A percentile compares a stretch with the other conserved stretches of the same genome.
Conservation (phyloP, 1,140 invertebrate genomes). For the Brachionus manjavacas region DNA sequence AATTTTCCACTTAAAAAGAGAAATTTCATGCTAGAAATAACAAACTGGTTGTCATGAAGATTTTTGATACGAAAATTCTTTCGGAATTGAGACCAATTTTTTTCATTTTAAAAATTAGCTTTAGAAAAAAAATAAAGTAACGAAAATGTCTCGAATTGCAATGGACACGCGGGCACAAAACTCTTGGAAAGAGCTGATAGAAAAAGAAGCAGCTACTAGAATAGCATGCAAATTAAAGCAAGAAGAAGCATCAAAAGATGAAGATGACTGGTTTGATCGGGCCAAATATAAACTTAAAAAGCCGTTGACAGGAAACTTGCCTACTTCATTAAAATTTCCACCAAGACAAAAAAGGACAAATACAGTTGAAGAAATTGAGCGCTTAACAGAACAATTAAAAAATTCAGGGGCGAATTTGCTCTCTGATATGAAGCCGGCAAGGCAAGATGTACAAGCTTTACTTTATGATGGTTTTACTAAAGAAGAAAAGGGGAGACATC, state of each 20-base stretch:
- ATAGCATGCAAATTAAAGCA: slow-evolving; percentile 33
- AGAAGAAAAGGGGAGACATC: slow-evolving; percentile 43
- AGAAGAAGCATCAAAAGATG: slow-evolving; percentile 9
- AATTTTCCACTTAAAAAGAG: slow-evolving; percentile 22
- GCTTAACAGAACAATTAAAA: slow-evolving; percentile 18
- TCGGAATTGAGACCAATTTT: background rate
- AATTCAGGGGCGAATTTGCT: background rate
- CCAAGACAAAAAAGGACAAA: slow-evolving; percentile 10
- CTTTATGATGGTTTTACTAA: slow-evolving; percentile 44
- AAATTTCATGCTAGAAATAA: slow-evolving; percentile 27
- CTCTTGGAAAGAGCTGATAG: slow-evolving; percentile 43
- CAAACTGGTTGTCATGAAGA: slow-evolving; percentile 23
- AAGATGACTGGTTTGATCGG: slow-evolving; percentile 30
- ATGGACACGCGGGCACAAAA: slow-evolving; percentile 42
- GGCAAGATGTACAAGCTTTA: background rate
- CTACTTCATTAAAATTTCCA: slow-evolving; percentile 15
- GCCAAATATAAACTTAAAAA: slow-evolving; percentile 10
- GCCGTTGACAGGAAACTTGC: background rate
- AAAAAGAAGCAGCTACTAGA: slow-evolving; percentile 39
- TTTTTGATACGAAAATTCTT: background rate
- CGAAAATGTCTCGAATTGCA: slow-evolving; percentile 35
- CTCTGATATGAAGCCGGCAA: slow-evolving; percentile 17
- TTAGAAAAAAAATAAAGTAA: background rate
- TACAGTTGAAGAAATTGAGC: background rate
- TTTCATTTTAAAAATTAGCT: background rate